Conservation (phyloP, 2,888 invertebrate species). For the Patella ulyssiponensis region DNA sequence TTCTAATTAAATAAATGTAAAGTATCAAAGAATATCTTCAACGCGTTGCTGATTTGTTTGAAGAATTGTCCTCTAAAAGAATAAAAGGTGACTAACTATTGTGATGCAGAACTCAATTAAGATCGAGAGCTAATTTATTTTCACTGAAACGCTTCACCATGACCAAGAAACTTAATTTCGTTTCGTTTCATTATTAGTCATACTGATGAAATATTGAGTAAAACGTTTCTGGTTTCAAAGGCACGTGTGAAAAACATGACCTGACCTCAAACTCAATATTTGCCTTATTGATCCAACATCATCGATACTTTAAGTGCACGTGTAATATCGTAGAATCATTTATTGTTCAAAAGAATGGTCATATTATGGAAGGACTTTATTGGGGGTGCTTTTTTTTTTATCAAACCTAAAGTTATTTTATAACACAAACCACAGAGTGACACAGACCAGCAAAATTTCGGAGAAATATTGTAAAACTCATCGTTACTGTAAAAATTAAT, state of each 20-base stretch:
- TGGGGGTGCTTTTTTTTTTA: no score
- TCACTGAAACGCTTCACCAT: neutral
- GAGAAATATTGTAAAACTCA: no score
- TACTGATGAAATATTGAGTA: neutral
- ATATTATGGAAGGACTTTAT: neutral
- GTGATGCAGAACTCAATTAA: neutral
- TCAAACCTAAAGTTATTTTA: neutral
- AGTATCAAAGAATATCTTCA: no score
- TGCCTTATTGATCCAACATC: conserved; percentile 3
- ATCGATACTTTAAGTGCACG: neutral
- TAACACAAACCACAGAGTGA: neutral
- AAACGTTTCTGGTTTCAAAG: neutral
- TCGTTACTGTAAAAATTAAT: no score
- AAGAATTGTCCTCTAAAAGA: neutral
- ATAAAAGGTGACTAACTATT: conserved; percentile 4
- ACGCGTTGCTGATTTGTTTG: no score
- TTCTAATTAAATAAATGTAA: no score
- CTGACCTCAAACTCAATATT: conserved; percentile 5
- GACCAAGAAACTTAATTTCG: neutral
- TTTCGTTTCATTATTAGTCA: conserved; percentile 1
- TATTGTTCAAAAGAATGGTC: neutral
- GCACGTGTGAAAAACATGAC: conserved; percentile 2
- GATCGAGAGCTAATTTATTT: conserved; percentile 2
- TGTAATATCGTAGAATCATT: neutral
- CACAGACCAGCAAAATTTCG: neutral